phyloP scores from a whole-genome alignment of 2,888 invertebrate genomes.

The Meteorus cinctellus region DNA sequence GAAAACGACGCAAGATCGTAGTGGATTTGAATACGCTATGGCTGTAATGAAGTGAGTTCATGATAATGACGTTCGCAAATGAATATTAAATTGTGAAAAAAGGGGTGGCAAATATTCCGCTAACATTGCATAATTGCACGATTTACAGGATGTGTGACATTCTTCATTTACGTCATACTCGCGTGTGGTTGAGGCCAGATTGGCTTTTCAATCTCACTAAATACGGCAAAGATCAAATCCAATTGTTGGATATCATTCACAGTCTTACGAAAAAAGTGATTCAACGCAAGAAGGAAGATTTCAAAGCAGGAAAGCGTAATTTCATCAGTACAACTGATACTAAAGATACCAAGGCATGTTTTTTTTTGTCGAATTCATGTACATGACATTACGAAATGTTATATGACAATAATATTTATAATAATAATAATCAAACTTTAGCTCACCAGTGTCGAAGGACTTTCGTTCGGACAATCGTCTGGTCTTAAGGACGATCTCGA shows the following conservation, averaged over 20 bases:
- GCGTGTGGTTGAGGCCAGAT: constrained; percentile 86
- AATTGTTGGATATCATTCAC: constrained; percentile 84
- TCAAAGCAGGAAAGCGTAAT: constrained; percentile 78
- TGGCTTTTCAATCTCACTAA: constrained; percentile 85
- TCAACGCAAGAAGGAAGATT: constrained; percentile 84
- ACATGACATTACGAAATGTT: not conserved
- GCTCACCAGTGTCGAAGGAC: constrained; percentile 76
- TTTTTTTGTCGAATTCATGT: not conserved
- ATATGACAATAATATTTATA: not conserved
- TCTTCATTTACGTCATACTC: constrained; percentile 86
- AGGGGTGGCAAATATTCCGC: not conserved
- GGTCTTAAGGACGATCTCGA: constrained; percentile 87
- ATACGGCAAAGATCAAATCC: constrained; percentile 84
- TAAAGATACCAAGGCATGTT: constrained; percentile 45
- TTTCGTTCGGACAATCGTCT: constrained; percentile 82
- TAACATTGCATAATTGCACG: constrained; percentile 19
- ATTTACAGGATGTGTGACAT: constrained; percentile 84
- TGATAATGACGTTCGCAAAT: too few species aligned
- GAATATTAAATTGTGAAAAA: not conserved
- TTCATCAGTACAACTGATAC: constrained; percentile 60
- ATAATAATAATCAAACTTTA: constrained; percentile 40
- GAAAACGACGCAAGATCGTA: constrained; percentile 86
- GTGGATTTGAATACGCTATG: constrained; percentile 89
- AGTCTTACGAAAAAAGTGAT: constrained; percentile 87
- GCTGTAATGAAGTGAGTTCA: constrained; percentile 84